Base-by-base conservation (phyloP, 2,888 invertebrate species). In the Sarcophaga carnaria region DNA sequence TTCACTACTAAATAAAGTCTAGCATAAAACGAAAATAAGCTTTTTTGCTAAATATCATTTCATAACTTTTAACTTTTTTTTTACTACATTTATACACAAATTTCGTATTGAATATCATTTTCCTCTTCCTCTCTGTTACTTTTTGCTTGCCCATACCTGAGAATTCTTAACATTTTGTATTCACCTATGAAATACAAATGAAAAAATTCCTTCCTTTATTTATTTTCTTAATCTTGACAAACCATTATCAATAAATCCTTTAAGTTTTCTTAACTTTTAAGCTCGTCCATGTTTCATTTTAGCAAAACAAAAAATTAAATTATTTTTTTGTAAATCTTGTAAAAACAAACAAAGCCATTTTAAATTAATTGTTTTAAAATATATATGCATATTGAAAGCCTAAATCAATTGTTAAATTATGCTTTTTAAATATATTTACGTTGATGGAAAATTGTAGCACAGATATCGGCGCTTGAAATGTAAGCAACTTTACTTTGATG, bases 121-220 rank as follows among this genome's bases (percentile, higher is more conserved):
- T 59, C 59, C 6, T 59, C 2, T 64, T 14, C 6, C 20, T 27
- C 5, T 69, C 49, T n/a, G 3, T 11, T 45, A 4, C 59, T 60
- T 62, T 47, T 14, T 37, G 6, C 6, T 37, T 37, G 37, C 60
- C 62, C 6, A 12, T 64, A 22, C 64, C 10, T 72, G 12, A 27
- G 3, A 70, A 78, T 78, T 69, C 69, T 78, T 70, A 62, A 70
- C 70, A 78, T 62, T 78, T 78, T 78, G 78, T 78, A 78, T 78
- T 78, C 25, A 62, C 54, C 60, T 37, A 3, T 4, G 22, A 60
- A 78, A 78, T 78, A 72, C 71, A 80, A 80, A 66, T 49, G 72
- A 80, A 80, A 80, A 63, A 80, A 72, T 80, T n/a, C 80, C 8
- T 71, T 27, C 49, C 14, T 49, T 49, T 11, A 14, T 14, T 54